Percentiles rank a stretch among this genome's conserved stretches.
Evolutionary conservation across 2,888 invertebrate genomes (phyloP).

Genomic region (Drosophila meridionalis): DNA sequence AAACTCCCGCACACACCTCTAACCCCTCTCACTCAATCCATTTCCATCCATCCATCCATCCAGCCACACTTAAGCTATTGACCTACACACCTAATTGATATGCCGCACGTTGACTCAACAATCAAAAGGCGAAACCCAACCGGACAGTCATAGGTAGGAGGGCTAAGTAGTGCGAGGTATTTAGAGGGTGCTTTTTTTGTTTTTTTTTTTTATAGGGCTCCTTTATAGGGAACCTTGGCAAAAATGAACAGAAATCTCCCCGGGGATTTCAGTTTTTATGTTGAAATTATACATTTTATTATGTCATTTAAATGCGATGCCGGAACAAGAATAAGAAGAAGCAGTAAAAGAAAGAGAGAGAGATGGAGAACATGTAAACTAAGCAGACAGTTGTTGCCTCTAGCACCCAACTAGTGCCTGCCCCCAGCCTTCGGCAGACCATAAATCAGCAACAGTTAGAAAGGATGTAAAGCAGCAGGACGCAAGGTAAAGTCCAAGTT

Average conservation of each 20-base stretch:
- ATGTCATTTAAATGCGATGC: constrained; percentile 68
- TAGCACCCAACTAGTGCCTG: neutral
- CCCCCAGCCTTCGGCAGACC: constrained; percentile 5
- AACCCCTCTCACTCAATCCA: neutral
- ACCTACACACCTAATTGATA: constrained; percentile 73
- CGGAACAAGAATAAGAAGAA: constrained; percentile 28
- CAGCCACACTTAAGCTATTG: constrained; percentile 61
- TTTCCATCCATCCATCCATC: neutral
- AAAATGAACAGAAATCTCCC: constrained; percentile 47
- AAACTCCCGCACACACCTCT: neutral
- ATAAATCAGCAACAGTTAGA: constrained; percentile 74
- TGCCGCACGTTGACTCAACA: constrained; percentile 65
- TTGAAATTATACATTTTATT: constrained; percentile 76
- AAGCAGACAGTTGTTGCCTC: constrained; percentile 49
- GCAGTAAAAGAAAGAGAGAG: no score
- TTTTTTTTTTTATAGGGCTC: neutral
- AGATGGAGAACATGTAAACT: constrained; percentile 49
- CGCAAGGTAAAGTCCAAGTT: constrained; percentile 35
- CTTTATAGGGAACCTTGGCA: constrained; percentile 1
- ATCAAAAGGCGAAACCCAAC: constrained; percentile 47
- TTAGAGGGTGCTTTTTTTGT: constrained; percentile 1
- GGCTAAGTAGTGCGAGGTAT: neutral
- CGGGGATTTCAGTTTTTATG: constrained; percentile 71
- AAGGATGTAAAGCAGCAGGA: constrained; percentile 31
- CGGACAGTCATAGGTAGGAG: neutral